Evolutionary conservation across 2,113 vertebrate genomes (phyloP).

Genomic region (Notothenia rossii): DNA sequence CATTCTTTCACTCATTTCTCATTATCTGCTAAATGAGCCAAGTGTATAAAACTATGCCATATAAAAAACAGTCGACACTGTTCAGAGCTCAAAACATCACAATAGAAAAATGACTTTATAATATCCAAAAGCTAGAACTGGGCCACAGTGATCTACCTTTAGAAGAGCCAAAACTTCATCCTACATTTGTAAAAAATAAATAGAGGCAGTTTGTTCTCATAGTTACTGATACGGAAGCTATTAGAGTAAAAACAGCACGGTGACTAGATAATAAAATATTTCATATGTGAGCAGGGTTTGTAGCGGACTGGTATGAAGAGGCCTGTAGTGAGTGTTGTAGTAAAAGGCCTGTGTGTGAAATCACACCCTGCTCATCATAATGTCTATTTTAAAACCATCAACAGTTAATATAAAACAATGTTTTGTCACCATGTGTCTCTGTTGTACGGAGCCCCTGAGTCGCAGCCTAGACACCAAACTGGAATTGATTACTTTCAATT

Average conservation of each 20-base stretch:
- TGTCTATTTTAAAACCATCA: conserved; percentile 55
- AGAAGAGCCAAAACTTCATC: conserved; percentile 28
- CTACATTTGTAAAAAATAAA: conserved; percentile 62
- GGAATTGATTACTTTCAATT: conserved; percentile 74
- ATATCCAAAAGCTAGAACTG: conserved; percentile 28
- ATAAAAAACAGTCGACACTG: conserved; percentile 17
- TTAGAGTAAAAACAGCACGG: conserved; percentile 16
- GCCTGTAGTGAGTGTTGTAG: conserved; percentile 34
- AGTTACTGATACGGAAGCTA: conserved; percentile 34
- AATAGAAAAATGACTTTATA: conserved; percentile 28
- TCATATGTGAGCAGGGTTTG: conserved; percentile 66
- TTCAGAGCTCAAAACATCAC: conserved; percentile 36
- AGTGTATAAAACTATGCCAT: conserved; percentile 54
- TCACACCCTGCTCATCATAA: conserved; percentile 55
- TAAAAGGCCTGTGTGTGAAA: conserved; percentile 63
- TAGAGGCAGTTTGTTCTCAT: conserved; percentile 45
- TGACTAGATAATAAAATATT: conserved; percentile 65
- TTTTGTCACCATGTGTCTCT: conserved; percentile 20
- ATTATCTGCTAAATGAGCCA: conserved; percentile 27
- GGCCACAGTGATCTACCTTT: conserved; percentile 34
- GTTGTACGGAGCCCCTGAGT: conserved; percentile 25
- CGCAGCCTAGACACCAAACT: conserved; percentile 35
- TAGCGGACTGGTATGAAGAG: conserved; percentile 63
- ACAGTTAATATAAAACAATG: conserved; percentile 54
- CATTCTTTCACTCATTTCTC: conserved; percentile 21